Evolutionary conservation across 2,888 invertebrate species (phyloP), one percentile per base, ranked within the genome.

Genomic region (Osedax frankpressi): DNA sequence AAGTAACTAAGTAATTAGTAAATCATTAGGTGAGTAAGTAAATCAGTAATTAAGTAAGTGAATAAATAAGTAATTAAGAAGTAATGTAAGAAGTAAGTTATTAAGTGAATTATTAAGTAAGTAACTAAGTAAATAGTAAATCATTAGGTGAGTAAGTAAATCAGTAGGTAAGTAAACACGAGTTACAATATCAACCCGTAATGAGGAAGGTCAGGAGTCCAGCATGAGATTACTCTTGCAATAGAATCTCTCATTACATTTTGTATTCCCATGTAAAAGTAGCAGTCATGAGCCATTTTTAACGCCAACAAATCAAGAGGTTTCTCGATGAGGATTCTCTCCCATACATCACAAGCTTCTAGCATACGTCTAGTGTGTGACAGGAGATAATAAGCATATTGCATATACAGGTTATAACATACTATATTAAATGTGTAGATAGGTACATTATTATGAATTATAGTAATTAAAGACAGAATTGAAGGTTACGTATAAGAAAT

Each of bases 261-360:
- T n/a, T 81, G 80, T 71, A 81, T 77, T 0, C 86, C 87, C 60
- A 84, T 81, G 78, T 86, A 87, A 80, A 87, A 86, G 76, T 86
- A 86, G 1, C 81, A 79, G 76, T 85, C 85, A 74, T 86, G 85
- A 3, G 85, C 84, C 76, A 86, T 84, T 78, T 87, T 87, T 6
- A 86, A 77, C 2, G 87, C 86, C 77, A 87, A 79, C 76, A 86
- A 81, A 76, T 87, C 87, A 27, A 79, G 81, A 1, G 87, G 87
- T 77, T 85, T 79, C 2, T 85, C 83, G 2, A 82, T 75, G 70
- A 87, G 77, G 27, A 87, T 85, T 14, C 82, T 79, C 77, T 87
- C 86, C 86, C 87, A 87, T 1, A 81, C 79, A 1, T 79, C 75
- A 63, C 82, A 82, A 0, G 86, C 86, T 71, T 81, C 80, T n/a